A percentile compares a stretch with the other conserved stretches of the same genome.
Evolutionary conservation across 2,888 invertebrate genomes (phyloP).

Genomic region (Pogonocherus hispidulus): DNA sequence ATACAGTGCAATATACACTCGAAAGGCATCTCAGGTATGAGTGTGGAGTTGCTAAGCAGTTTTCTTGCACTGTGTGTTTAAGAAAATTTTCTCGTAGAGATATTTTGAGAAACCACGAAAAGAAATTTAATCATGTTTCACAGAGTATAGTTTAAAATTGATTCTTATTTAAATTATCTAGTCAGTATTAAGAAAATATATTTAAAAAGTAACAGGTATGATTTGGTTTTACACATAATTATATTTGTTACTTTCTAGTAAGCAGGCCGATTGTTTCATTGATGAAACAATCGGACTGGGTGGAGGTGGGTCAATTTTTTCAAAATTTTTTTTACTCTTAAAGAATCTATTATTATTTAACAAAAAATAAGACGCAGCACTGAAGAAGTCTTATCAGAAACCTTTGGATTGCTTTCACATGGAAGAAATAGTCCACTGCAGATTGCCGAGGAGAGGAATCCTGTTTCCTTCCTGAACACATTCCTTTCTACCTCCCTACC

Average conservation of each 20-base stretch:
- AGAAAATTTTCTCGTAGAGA: slow-evolving; percentile 62
- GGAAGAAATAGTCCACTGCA: not conserved
- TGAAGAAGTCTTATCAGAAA: not conserved
- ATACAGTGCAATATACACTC: slow-evolving; percentile 69
- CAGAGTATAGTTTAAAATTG: slow-evolving; percentile 37
- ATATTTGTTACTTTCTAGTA: slow-evolving; percentile 51
- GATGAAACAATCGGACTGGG: slow-evolving; percentile 60
- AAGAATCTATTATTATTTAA: no score
- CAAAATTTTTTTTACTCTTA: slow-evolving; percentile 16
- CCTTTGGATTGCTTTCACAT: not conserved
- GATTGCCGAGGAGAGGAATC: not conserved
- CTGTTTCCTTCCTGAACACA: not conserved
- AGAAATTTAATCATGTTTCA: slow-evolving; percentile 56
- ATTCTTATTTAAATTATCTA: slow-evolving; percentile 14
- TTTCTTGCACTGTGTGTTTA: slow-evolving; percentile 69
- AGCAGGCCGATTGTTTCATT: slow-evolving; percentile 59
- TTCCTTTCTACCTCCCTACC: no score
- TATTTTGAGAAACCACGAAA: slow-evolving; percentile 61
- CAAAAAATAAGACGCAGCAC: not conserved
- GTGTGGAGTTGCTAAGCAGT: slow-evolving; percentile 66
- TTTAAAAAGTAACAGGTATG: slow-evolving; percentile 20
- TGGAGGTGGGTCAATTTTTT: slow-evolving; percentile 60
- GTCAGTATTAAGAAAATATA: not conserved
- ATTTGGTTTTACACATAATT: not conserved
- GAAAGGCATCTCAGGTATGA: slow-evolving; percentile 60